phyloP scores from a whole-genome alignment of 2,113 vertebrate species.

The Setophaga petechia region DNA sequence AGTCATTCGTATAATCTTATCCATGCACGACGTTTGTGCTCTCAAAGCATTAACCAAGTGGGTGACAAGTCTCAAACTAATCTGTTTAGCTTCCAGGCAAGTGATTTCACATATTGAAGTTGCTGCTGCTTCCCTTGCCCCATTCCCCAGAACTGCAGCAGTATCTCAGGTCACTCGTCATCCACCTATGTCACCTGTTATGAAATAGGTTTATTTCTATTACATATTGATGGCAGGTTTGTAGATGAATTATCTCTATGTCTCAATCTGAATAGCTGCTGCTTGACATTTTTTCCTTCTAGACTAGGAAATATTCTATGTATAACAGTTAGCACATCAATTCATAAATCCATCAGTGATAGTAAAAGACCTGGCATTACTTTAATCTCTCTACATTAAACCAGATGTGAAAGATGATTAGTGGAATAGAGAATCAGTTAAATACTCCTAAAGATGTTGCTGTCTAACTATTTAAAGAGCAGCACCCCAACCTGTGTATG shows the following conservation, averaged over 20 bases:
- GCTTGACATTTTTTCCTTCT: neutral
- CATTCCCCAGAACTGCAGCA: neutral
- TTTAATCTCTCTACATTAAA: slow-evolving; percentile 8
- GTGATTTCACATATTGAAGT: slow-evolving; percentile 8
- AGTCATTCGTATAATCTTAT: neutral
- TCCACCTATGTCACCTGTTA: neutral
- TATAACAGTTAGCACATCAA: neutral
- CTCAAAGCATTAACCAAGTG: slow-evolving; percentile 13
- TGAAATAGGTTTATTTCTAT: slow-evolving; percentile 14
- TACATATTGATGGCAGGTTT: neutral
- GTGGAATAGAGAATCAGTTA: neutral
- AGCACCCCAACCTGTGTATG: neutral
- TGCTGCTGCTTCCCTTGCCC: neutral
- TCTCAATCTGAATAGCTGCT: neutral
- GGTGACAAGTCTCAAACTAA: slow-evolving; percentile 20
- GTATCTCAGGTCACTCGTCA: neutral
- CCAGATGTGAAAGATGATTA: slow-evolving; percentile 1
- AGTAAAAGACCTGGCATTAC: neutral
- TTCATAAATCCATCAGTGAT: neutral
- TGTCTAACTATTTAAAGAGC: neutral
- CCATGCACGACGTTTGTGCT: neutral
- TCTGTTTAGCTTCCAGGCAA: slow-evolving; percentile 16
- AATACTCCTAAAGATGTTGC: neutral
- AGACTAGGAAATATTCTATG: neutral
- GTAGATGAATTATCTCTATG: neutral